Evolutionary conservation across 2,888 invertebrate species (phyloP).

Genomic region (Silvanus unidentatus): DNA sequence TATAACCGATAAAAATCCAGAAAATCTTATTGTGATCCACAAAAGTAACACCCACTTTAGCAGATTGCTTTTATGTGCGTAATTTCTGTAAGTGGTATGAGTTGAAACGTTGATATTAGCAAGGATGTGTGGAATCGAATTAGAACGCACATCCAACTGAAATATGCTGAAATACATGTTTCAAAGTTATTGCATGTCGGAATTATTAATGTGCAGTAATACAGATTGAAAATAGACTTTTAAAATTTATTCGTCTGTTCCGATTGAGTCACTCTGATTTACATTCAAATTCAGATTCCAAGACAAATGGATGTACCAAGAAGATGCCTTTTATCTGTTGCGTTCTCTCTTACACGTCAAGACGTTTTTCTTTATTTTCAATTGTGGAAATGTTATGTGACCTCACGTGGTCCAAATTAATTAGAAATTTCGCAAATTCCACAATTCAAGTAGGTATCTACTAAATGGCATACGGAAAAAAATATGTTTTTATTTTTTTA

Average conservation of each 20-base stretch:
- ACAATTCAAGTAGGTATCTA: too few relatives aligned
- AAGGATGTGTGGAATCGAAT: slow-evolving; percentile 28
- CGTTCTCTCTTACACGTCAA: too few relatives aligned
- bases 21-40: too few relatives aligned
- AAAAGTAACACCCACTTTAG: slow-evolving; percentile 24
- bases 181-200: slow-evolving; percentile 40
- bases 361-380: too few relatives aligned
- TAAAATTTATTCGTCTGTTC: slow-evolving; percentile 39
- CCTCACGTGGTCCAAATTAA: too few relatives aligned
- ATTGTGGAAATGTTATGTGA: too few relatives aligned
- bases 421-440: too few relatives aligned
- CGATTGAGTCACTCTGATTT: slow-evolving; percentile 36
- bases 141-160: slow-evolving; percentile 29
- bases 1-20: too few relatives aligned
- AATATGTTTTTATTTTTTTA: too few relatives aligned
- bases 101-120: slow-evolving; percentile 10
- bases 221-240: slow-evolving; percentile 41
- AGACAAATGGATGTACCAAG: slow-evolving; percentile 31
- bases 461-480: too few relatives aligned
- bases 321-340: too few relatives aligned
- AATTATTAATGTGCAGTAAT: slow-evolving; percentile 42
- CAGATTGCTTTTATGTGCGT: slow-evolving; percentile 29
- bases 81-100: too few relatives aligned
- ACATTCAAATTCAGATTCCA: slow-evolving; percentile 31
- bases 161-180: slow-evolving; percentile 40